Evolutionary conservation across 2,888 invertebrate species (phyloP).

Genomic region (Latrodectus hesperus): DNA sequence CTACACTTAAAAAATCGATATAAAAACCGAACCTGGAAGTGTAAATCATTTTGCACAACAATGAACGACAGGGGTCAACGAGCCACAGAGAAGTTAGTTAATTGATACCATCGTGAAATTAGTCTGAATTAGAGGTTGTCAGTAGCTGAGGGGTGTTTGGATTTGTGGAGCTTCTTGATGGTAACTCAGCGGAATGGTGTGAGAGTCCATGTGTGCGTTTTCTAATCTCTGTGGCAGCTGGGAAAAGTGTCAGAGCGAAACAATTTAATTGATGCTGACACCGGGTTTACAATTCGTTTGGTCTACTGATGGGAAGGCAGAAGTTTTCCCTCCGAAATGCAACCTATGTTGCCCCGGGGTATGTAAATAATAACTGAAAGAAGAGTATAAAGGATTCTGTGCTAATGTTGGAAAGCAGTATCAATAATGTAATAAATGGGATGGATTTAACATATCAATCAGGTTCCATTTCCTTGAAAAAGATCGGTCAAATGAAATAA

Average conservation of each 20-base stretch:
- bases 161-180: no score
- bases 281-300: neutral
- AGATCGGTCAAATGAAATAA: no score
- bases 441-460: no score
- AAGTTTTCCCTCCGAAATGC: neutral
- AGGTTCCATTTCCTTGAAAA: no score
- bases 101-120: slow-evolving; percentile 15
- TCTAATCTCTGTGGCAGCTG: neutral
- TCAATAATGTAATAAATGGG: no score
- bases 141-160: neutral
- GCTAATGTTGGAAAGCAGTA: no score
- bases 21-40: neutral
- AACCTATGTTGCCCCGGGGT: neutral
- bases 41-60: neutral
- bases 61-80: slow-evolving; percentile 2
- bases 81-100: slow-evolving; percentile 5
- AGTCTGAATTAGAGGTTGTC: slow-evolving; percentile 34
- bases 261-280: slow-evolving; percentile 2
- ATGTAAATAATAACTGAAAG: neutral
- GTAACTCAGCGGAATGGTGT: no score
- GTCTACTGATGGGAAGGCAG: neutral
- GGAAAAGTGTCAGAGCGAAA: slow-evolving; percentile 2
- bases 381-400: neutral
- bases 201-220: no score
- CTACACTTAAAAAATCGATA: no score